These are phyloP conservation scores for Trichopria drosophilae DNA, from an alignment of 2,888 invertebrate genomes.

Conservation along the genomic window DNA sequence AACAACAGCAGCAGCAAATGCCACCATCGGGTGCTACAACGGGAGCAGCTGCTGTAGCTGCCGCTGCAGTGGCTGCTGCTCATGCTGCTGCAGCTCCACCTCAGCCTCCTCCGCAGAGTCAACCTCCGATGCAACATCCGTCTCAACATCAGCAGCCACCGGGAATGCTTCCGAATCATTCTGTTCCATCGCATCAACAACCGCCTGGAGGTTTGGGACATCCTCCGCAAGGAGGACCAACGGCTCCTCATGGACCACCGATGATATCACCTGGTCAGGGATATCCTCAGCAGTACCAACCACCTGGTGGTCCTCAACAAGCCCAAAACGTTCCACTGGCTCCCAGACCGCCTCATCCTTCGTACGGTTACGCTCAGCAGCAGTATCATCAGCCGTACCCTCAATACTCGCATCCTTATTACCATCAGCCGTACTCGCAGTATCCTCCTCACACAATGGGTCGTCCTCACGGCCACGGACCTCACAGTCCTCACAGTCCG, in stretches of 20 bases:
- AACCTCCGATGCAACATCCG: slow-evolving; percentile 47
- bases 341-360: slow-evolving; percentile 63
- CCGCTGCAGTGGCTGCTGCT: slow-evolving; percentile 44
- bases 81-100: slow-evolving; percentile 45
- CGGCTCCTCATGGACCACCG: slow-evolving; percentile 46
- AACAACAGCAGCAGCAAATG: slow-evolving; percentile 41
- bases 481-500: slow-evolving; percentile 48
- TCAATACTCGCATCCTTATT: slow-evolving; percentile 61
- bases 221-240: slow-evolving; percentile 50
- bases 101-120: slow-evolving; percentile 57
- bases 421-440: slow-evolving; percentile 62
- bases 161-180: slow-evolving; percentile 54
- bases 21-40: slow-evolving; percentile 37
- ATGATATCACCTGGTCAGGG: slow-evolving; percentile 56
- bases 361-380: slow-evolving; percentile 60
- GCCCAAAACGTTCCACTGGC: slow-evolving; percentile 62
- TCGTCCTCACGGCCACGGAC: slow-evolving; percentile 59
- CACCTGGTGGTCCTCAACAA: slow-evolving; percentile 54
- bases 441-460: slow-evolving; percentile 62
- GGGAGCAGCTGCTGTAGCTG: slow-evolving; percentile 37
- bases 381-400: slow-evolving; percentile 59
- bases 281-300: slow-evolving; percentile 56
- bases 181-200: slow-evolving; percentile 49
- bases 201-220: slow-evolving; percentile 43
- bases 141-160: slow-evolving; percentile 48